Conservation (phyloP, 2,888 invertebrate species). For the Acanthosepion lycidas region DNA sequence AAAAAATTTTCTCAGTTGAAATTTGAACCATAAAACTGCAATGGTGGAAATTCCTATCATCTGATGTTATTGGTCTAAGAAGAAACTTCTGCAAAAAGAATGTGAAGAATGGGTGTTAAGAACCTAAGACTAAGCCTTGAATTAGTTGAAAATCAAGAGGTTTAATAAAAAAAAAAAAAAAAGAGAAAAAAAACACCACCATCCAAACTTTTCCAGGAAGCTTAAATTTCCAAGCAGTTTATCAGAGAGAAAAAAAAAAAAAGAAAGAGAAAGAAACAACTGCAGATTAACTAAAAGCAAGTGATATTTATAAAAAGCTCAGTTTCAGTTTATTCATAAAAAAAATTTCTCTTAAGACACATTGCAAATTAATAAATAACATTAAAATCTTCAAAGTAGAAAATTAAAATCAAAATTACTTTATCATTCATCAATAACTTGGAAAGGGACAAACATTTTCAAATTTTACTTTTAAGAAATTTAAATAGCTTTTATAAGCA, state of each 20-base stretch:
- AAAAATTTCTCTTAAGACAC: neutral
- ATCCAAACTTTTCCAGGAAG: neutral
- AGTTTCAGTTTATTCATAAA: neutral
- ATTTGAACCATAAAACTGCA: too few species aligned
- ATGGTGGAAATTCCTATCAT: too few species aligned
- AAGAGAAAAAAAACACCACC: neutral
- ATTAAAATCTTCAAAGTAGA: neutral
- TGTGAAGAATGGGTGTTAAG: neutral
- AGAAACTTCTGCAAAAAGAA: neutral
- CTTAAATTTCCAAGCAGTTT: neutral
- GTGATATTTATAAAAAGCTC: neutral
- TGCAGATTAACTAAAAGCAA: neutral
- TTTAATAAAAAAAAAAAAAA: neutral
- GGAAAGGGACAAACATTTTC: too few species aligned
- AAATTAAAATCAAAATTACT: too few species aligned
- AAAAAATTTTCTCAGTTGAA: too few species aligned
- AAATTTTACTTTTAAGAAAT: too few species aligned
- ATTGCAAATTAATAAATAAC: neutral
- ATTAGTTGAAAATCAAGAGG: neutral
- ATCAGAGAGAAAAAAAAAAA: neutral
- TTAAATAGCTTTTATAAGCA: too few species aligned
- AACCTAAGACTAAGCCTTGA: neutral
- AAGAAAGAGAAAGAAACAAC: neutral
- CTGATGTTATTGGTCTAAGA: too few species aligned
- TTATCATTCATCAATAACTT: too few species aligned